Evolutionary conservation across 1,140 invertebrate genomes (phyloP), one percentile per base, ranked within the genome.

Genomic region (Macrotrachela quadricornifera): DNA sequence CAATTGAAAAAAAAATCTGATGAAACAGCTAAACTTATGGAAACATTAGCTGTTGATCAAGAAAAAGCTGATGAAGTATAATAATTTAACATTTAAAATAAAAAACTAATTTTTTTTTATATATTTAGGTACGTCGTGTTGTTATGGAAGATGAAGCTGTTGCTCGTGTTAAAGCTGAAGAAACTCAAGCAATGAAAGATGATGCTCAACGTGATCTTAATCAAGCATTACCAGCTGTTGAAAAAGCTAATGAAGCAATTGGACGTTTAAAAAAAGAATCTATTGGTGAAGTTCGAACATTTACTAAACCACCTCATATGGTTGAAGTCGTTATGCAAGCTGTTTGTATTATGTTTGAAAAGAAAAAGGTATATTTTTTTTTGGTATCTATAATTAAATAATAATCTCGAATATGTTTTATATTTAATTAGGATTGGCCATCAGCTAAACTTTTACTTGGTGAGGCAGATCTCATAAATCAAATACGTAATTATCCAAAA

Each of bases 201-300:
- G 69, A 71, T 59, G 69, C 69, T 12, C 66, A 70, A 59, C 46
- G 53, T 10, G 54, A 55, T 42, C 40, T 55, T 15, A 46, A 55
- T 36, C 2, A 18, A 38, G 54, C 49, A 3, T 21, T 46, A 36
- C 54, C 54, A 41, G 54, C 54, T 12, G n/a, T 55, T 3, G 48
- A 50, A n/a, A n/a, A n/a, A 10, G 54, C 54, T 12, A 37, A 49
- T 56, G 68, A 81, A 60, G 82, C 84, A 1, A 70, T 91, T 0
- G 81, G 85, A 63, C 71, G 80, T 1, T 69, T 90, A 0, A 86
- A 85, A 59, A 88, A 88, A 66, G 80, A 77, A 45, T 85, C 90
- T 59, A 84, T 91, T 43, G 82, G 84, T 64, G 85, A 90, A 68
- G 68, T 90, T 10, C 78, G 81, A 61, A 81, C 82, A 0, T 86